A percentile compares a stretch with the other conserved stretches of the same genome.
Evolutionary conservation across 2,888 invertebrate genomes (phyloP).

Genomic region (Melieria omissa): DNA sequence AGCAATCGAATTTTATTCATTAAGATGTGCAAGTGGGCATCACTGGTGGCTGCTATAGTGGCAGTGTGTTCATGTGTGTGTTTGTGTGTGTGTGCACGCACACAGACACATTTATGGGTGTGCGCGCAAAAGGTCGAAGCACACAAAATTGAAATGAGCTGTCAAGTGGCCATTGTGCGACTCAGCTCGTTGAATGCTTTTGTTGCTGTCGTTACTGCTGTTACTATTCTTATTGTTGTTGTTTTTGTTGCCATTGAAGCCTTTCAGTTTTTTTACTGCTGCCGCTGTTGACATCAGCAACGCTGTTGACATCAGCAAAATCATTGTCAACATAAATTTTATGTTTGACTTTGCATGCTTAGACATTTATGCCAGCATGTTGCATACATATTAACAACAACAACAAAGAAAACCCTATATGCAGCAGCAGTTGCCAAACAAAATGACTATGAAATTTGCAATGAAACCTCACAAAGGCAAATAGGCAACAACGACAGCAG

Average conservation of each 20-base stretch:
- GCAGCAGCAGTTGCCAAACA: no score
- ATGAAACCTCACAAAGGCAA: no score
- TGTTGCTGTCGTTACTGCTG: constrained; percentile 4
- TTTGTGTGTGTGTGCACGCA: constrained; percentile 13
- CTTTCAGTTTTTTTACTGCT: no score
- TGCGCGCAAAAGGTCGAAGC: constrained; percentile 31
- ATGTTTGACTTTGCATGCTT: constrained; percentile 23
- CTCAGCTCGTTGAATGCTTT: constrained; percentile 5
- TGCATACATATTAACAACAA: constrained; percentile 16
- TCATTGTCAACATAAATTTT: constrained; percentile 21
- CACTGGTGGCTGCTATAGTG: background rate
- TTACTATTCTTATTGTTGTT: background rate
- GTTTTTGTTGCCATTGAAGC: background rate
- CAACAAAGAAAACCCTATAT: background rate
- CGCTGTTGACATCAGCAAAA: constrained; percentile 31
- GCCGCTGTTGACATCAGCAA: constrained; percentile 17
- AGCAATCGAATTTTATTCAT: no score
- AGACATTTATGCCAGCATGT: constrained; percentile 5
- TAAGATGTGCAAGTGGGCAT: no score
- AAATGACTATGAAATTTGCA: no score
- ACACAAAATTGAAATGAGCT: constrained; percentile 14
- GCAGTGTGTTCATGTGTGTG: background rate
- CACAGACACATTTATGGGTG: background rate
- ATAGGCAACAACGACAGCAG: no score
- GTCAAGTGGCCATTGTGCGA: constrained; percentile 27